Percentiles rank a stretch among this genome's conserved stretches.
Conservation (phyloP, 1,140 invertebrate species). For the Dendrolimus punctatus region DNA sequence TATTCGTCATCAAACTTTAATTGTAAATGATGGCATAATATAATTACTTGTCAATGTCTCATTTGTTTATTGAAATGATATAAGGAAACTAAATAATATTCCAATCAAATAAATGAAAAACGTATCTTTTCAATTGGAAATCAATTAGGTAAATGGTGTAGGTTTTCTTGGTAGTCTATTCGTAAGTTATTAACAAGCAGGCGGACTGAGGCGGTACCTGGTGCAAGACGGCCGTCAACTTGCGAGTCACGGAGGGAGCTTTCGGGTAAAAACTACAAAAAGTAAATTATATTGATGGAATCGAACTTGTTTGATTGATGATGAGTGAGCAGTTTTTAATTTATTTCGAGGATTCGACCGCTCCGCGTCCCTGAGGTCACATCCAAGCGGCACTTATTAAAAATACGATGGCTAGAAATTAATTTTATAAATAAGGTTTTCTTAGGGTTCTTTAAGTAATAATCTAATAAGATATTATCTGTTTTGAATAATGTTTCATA, state of each 20-base stretch:
- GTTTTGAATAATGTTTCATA: no score
- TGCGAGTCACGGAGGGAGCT: conserved; percentile 61
- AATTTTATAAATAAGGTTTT: no score
- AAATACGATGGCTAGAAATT: no score
- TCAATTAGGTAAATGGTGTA: conserved; percentile 22
- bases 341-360: conserved; percentile 65
- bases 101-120: no score
- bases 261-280: conserved; percentile 69
- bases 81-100: no score
- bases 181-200: conserved; percentile 8
- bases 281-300: conserved; percentile 71
- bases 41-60: no score
- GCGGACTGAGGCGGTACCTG: conserved; percentile 34
- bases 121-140: conserved; percentile 13
- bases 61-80: no score
- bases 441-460: no score
- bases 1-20: no score
- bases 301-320: conserved; percentile 68
- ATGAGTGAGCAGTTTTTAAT: conserved; percentile 69
- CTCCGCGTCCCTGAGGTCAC: conserved; percentile 35
- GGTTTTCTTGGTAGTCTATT: conserved; percentile 11
- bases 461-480: no score
- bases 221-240: conserved; percentile 28
- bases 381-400: conserved; percentile 17
- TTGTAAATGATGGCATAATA: no score